Evolutionary conservation across 2,113 vertebrate species (phyloP).

Genomic region (Kryptolebias marmoratus): DNA sequence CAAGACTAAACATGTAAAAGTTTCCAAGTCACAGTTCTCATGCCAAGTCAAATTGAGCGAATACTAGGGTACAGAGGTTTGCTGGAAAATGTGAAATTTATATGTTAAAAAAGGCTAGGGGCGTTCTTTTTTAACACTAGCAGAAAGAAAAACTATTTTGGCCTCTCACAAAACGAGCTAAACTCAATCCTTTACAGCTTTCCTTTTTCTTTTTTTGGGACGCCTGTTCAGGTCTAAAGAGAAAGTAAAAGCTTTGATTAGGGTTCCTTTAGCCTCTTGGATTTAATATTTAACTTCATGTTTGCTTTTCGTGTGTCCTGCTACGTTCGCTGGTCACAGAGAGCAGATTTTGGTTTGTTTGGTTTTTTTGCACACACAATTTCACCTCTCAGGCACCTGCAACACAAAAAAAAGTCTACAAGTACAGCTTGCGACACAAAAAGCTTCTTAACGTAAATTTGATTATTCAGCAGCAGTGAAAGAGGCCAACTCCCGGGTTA

Average conservation of each 20-base stretch:
- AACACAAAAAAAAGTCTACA: neutral
- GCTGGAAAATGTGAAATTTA: too few species aligned
- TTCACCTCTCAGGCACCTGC: neutral
- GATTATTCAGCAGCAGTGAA: neutral
- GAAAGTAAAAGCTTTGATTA: conserved; percentile 13
- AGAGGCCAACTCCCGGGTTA: neutral
- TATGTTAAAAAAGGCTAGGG: too few species aligned
- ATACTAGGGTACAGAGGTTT: too few species aligned
- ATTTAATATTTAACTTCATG: conserved; percentile 57
- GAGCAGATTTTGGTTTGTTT: neutral
- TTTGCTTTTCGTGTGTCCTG: conserved; percentile 36
- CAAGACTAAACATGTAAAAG: conserved; percentile 48
- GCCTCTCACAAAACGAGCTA: too few species aligned
- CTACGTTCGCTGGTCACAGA: neutral
- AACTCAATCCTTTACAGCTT: too few species aligned
- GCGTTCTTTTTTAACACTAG: too few species aligned
- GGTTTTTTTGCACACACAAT: neutral
- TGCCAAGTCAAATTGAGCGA: neutral
- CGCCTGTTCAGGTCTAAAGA: neutral
- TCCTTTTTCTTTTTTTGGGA: neutral
- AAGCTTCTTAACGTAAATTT: neutral
- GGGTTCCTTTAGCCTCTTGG: neutral
- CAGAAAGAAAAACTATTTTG: too few species aligned
- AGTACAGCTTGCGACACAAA: neutral
- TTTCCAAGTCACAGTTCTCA: neutral